Percentiles rank a stretch among this genome's conserved stretches.
Conservation (phyloP, 2,797 vertebrate genomes). For the Pangasius djambal region DNA sequence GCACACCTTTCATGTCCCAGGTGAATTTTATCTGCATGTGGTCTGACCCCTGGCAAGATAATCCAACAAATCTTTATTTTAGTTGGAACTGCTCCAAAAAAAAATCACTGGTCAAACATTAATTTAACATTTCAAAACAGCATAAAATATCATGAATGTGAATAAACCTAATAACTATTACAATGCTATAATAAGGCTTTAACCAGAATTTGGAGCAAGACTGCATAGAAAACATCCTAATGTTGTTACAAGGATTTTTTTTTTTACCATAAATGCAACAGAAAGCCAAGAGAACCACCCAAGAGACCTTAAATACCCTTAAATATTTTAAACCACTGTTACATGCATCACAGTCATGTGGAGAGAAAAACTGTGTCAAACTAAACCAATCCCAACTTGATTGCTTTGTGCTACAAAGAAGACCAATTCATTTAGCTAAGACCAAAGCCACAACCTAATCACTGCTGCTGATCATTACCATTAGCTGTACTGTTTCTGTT, state of each 20-base stretch:
- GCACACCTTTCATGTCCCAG: not conserved
- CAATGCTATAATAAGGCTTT: not conserved
- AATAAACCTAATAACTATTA: not conserved
- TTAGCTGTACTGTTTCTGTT: not conserved
- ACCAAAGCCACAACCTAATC: not conserved
- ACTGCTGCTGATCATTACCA: not conserved
- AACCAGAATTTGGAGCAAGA: not conserved
- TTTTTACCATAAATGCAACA: not conserved
- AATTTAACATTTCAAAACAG: not conserved
- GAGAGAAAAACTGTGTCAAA: not conserved
- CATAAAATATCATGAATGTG: not conserved
- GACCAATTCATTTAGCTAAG: not conserved
- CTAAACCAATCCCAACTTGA: not conserved
- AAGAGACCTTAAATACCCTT: not conserved
- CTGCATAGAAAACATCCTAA: not conserved
- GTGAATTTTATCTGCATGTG: not conserved
- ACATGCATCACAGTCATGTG: not conserved
- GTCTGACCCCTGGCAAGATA: not conserved
- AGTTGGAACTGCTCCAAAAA: not conserved
- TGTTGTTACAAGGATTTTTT: not conserved
- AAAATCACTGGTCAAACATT: not conserved
- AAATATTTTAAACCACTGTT: not conserved
- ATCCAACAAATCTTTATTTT: not conserved
- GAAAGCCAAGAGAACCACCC: not conserved
- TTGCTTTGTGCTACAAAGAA: not conserved